A percentile compares a stretch with the other conserved stretches of the same genome.
phyloP scores from a whole-genome alignment of 1,140 invertebrate species.

The Drosophila sp. region DNA sequence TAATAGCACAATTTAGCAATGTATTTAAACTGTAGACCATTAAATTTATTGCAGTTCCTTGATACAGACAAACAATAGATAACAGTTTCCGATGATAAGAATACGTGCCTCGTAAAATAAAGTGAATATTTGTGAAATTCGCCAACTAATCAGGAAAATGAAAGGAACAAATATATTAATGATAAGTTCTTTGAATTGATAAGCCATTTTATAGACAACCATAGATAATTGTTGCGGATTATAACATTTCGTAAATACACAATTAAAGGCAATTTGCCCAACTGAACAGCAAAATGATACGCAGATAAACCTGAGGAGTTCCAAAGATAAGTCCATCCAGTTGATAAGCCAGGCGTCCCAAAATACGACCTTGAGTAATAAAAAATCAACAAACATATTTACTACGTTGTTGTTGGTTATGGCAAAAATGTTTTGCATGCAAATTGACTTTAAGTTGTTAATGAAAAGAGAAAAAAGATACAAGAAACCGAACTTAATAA shows the following conservation, averaged over 20 bases:
- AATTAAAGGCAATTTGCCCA: not conserved
- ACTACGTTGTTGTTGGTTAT: conserved; percentile 23
- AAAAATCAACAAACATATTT: conserved; percentile 36
- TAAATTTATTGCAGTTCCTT: conserved; percentile 23
- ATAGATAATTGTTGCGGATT: not conserved
- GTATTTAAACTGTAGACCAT: not conserved
- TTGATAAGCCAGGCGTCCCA: conserved; percentile 28
- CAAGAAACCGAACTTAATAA: conserved; percentile 22
- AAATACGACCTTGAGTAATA: conserved; percentile 46
- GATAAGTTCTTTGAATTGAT: not conserved
- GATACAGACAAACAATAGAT: conserved; percentile 27
- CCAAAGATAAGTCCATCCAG: conserved; percentile 11
- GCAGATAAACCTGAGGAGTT: not conserved
- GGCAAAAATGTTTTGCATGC: conserved; percentile 40
- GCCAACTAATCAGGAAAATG: not conserved
- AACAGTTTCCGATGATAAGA: conserved; percentile 8
- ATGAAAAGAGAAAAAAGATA: conserved; percentile 26
- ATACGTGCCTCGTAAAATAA: conserved; percentile 3
- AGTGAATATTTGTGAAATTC: not conserved
- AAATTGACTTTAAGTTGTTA: conserved; percentile 28
- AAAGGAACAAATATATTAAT: not conserved
- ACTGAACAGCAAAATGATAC: not conserved
- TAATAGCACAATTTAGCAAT: not conserved
- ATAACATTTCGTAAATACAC: not conserved
- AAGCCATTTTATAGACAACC: not conserved